Conservation (phyloP, 1,140 invertebrate genomes). For the Achroia grisella region DNA sequence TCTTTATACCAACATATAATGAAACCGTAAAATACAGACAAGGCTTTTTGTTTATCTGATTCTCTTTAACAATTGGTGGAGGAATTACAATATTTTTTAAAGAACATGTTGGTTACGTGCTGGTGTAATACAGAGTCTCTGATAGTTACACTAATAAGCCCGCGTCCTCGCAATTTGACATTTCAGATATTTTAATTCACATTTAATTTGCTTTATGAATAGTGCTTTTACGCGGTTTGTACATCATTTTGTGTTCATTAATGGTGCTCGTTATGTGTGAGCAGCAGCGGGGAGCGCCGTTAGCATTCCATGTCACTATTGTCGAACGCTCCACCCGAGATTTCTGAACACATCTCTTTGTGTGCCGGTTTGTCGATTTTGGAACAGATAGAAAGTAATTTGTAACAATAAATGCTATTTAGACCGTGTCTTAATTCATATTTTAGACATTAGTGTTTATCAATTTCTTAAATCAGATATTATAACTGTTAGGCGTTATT, state of each 20-base stretch:
- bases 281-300: conserved; percentile 27
- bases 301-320: conserved; percentile 22
- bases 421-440: conserved; percentile 38
- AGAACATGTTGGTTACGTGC: no score
- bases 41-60: no score
- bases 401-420: conserved; percentile 37
- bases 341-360: no score
- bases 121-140: not conserved
- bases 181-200: conserved; percentile 64
- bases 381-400: conserved; percentile 34
- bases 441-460: conserved; percentile 34
- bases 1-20: no score
- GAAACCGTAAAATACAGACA: no score
- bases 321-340: not conserved
- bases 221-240: conserved; percentile 64
- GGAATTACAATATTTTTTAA: no score
- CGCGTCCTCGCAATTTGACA: conserved; percentile 46
- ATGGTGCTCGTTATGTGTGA: conserved; percentile 41
- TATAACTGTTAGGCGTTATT: conserved; percentile 3
- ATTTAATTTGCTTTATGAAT: conserved; percentile 67
- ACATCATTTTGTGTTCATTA: conserved; percentile 62
- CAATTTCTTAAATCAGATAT: conserved; percentile 24
- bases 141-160: conserved; percentile 41
- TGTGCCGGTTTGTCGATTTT: conserved; percentile 3
- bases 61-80: no score